phyloP scores from a whole-genome alignment of 1,140 invertebrate genomes.

The Periplaneta americana region DNA sequence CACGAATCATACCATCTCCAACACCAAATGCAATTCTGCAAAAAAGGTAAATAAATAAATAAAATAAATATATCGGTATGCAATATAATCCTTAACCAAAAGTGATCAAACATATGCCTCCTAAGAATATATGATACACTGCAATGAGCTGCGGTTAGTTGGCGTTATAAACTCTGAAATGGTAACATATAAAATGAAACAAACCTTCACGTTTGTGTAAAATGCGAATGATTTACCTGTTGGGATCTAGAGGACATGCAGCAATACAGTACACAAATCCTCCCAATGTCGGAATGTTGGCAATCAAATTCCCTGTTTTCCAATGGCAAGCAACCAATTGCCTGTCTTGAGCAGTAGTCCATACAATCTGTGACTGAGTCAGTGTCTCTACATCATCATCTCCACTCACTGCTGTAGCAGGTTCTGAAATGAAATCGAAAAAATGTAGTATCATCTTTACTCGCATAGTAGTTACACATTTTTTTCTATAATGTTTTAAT shows the following conservation, averaged over 20 bases:
- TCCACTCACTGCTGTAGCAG: neutral
- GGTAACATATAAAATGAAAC: neutral
- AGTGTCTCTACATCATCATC: neutral
- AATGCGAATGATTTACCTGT: neutral
- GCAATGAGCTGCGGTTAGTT: no score
- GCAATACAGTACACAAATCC: slow-evolving; percentile 58
- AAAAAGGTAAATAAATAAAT: no score
- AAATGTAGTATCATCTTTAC: neutral
- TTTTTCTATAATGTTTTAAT: no score
- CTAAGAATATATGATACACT: no score
- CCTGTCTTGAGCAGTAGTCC: slow-evolving; percentile 58
- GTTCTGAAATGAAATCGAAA: neutral
- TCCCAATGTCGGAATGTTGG: slow-evolving; percentile 53
- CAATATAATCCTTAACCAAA: no score
- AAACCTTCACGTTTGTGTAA: neutral
- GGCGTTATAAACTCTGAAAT: no score
- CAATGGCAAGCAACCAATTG: slow-evolving; percentile 52
- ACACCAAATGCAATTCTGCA: slow-evolving; percentile 55
- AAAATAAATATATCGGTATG: no score
- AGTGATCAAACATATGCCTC: no score
- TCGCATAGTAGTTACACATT: no score
- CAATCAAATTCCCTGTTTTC: slow-evolving; percentile 35
- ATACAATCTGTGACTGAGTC: slow-evolving; percentile 33
- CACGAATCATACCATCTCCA: slow-evolving; percentile 61
- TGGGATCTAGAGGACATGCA: slow-evolving; percentile 61